phyloP scores from a whole-genome alignment of 1,140 invertebrate species.

The Apis cerana region DNA sequence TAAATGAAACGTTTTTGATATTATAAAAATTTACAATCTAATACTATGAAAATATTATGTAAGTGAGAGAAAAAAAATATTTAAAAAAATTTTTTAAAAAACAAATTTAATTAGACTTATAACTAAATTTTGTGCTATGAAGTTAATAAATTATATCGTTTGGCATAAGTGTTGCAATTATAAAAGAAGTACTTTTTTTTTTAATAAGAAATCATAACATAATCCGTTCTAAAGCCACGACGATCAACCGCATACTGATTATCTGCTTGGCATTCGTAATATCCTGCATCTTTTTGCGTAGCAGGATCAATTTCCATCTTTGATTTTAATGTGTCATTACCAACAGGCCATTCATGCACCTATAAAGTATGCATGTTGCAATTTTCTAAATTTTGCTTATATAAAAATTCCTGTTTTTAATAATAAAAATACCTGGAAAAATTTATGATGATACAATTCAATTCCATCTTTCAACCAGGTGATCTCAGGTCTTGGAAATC shows the following conservation, averaged over 20 bases:
- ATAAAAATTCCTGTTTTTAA: background rate
- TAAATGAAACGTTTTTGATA: background rate
- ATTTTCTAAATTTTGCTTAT: background rate
- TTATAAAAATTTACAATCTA: background rate
- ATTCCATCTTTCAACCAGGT: slow-evolving; percentile 96
- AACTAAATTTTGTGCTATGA: background rate
- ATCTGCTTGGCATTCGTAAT: slow-evolving; percentile 88
- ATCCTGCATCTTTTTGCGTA: slow-evolving; percentile 90
- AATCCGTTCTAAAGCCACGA: slow-evolving; percentile 87
- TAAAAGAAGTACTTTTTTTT: background rate
- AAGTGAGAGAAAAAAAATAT: background rate
- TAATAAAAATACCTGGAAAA: slow-evolving; percentile 88
- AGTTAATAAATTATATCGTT: too few relatives aligned
- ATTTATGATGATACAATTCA: slow-evolving; percentile 93
- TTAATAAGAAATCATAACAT: slow-evolving; percentile 85
- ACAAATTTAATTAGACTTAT: background rate
- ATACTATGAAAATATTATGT: background rate
- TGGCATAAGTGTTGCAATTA: background rate
- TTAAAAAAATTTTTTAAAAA: background rate
- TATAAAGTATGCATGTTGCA: slow-evolving; percentile 70
- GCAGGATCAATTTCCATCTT: slow-evolving; percentile 96
- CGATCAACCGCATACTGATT: slow-evolving; percentile 89
- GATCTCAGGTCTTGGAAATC: slow-evolving; percentile 91
- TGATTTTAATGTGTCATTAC: slow-evolving; percentile 91
- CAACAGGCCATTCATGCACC: slow-evolving; percentile 93